Evolutionary conservation across 1,140 invertebrate genomes (phyloP), one percentile per base, ranked within the genome.

Genomic region (Prorops nasuta): DNA sequence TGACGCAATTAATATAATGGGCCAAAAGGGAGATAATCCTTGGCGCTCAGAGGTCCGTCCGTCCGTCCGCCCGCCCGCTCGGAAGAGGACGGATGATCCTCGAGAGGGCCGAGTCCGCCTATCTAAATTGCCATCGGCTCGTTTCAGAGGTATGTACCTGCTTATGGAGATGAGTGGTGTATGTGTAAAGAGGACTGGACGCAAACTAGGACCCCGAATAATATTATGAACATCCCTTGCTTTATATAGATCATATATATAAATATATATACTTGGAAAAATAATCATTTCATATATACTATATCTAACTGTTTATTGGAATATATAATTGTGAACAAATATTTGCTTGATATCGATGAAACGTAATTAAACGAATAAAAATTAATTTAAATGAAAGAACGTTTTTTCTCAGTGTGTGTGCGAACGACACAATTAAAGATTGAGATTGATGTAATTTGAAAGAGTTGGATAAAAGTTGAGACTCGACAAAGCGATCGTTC

Each of bases 51-150:
- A 35, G 0, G 8, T 17, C 10, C 15, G 16, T 7, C 15, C 7
- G 1, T 10, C 6, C 14, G 14, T 37, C 15, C 8, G 18, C 20
- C 1, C 38, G n/a, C n/a, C n/a, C n/a, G n/a, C n/a, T n/a, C n/a
- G n/a, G n/a, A 19, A 40, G 41, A 49, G 36, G 36, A 32, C 16
- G 18, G 32, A 14, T 41, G 43, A 19, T n/a, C 37, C 20, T 39
- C 22, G 49, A 28, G 34, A 28, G 14, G 18, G 31, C 39, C 21
- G 12, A 15, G 17, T 18, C 16, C 32, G 43, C 44, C 55, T 60
- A 60, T 60, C 56, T 59, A 60, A 60, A 60, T 56, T 49, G 42
- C 58, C 48, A 60, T 60, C 58, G 34, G 43, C 42, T 58, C 43
- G 19, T 36, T 38, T 41, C 36, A 21, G 43, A 53, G 41, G 50